Evolutionary conservation across 2,888 invertebrate genomes (phyloP), one percentile per base, ranked within the genome.

Genomic region (Temnothorax unifasciatus): DNA sequence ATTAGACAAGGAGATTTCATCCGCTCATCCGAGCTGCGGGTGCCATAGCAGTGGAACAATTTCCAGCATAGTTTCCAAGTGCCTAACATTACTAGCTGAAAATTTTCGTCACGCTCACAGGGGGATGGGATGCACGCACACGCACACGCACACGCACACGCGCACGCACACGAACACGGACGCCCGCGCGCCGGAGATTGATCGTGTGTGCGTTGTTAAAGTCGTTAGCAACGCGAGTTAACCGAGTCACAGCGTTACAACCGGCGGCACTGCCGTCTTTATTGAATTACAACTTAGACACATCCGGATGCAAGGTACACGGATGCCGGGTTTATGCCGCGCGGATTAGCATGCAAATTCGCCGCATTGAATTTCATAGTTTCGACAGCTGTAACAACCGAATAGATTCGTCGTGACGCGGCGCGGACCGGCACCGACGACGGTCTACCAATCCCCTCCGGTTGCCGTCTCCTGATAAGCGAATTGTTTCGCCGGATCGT

Each of bases 281-380:
- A 93, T 93, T 93, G 92, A 93, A 93, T 93, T 93, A 92, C 90
- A 93, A 93, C 92, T 93, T 93, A 91, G 93, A 89, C 91, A 90
- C 90, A 93, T 92, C 93, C 88, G 83, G 89, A 89, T 89, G 88
- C 85, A 82, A 85, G 86, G 87, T 90, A 89, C 88, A 88, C 85
- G 86, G 86, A 88, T 66, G 84, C 73, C 66, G 85, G 88, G 88
- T 91, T 92, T 92, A 90, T 92, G 91, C 75, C 89, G 89, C 86
- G 73, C 89, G 91, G 91, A 93, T 93, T 93, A 93, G 90, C 91
- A 93, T 93, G 93, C 89, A 93, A 93, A 93, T 93, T 93, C 84
- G 91, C 90, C 90, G 92, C 93, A 93, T 93, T 93, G 93, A 93
- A 93, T 93, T 93, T 93, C 93, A 93, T 93, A 93, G 93, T 93